These are phyloP conservation scores for Nipponia nippon DNA, from an alignment of 2,113 vertebrate species.

Conservation along the genomic window DNA sequence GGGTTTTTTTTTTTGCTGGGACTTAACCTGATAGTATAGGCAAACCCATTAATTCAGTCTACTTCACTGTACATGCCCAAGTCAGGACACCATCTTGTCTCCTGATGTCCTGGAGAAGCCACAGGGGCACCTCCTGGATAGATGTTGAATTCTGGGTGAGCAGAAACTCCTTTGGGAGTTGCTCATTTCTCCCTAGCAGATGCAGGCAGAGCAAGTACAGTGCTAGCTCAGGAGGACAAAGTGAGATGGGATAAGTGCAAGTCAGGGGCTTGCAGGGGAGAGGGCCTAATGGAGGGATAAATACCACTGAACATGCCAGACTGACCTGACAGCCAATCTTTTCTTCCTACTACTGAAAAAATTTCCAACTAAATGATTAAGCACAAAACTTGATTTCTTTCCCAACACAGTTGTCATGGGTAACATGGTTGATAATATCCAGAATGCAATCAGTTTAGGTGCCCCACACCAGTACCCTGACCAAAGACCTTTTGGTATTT, in stretches of 20 bases:
- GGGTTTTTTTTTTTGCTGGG: neutral
- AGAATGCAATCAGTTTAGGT: neutral
- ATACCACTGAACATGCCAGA: neutral
- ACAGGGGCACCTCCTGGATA: neutral
- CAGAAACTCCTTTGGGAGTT: neutral
- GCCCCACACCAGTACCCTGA: neutral
- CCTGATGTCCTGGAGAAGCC: neutral
- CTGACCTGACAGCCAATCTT: neutral
- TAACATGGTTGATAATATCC: neutral
- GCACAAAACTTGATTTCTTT: neutral
- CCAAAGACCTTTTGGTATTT: neutral
- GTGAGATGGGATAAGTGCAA: neutral
- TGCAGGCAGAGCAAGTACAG: neutral
- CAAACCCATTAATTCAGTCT: neutral
- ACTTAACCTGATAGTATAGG: neutral
- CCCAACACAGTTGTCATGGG: neutral
- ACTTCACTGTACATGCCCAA: neutral
- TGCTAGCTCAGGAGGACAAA: accelerated
- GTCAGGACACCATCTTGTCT: neutral
- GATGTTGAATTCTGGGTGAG: neutral
- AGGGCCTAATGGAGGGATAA: neutral
- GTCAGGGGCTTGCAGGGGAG: neutral
- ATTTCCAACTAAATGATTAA: neutral
- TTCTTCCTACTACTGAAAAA: neutral
- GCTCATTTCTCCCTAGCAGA: neutral